Conservation (phyloP, 2,113 vertebrate species). For the Macquaria australasica region DNA sequence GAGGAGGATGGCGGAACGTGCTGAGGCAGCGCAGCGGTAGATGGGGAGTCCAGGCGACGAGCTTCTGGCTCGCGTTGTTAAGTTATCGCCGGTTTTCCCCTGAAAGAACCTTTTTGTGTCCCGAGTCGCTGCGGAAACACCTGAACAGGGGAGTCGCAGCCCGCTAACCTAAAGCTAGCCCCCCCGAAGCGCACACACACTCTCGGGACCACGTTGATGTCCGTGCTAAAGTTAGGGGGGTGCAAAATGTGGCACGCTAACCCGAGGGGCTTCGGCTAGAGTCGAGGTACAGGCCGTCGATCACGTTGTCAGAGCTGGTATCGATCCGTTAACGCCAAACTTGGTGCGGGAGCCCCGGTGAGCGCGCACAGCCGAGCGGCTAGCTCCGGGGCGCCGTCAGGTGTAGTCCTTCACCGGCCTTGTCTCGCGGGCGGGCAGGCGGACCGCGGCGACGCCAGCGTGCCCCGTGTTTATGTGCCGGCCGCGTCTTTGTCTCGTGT, state of each 20-base stretch:
- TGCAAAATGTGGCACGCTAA: too few species aligned
- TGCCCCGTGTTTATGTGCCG: neutral
- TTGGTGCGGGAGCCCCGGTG: slow-evolving; percentile 58
- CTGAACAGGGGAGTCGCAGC: neutral
- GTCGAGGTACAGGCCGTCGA: slow-evolving; percentile 28
- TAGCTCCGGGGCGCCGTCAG: slow-evolving; percentile 69
- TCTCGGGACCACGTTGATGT: slow-evolving; percentile 7
- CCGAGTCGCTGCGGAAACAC: slow-evolving; percentile 18
- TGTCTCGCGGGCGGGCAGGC: slow-evolving; percentile 27
- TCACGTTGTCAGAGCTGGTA: slow-evolving; percentile 26
- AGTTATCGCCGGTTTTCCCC: too few species aligned
- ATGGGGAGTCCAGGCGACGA: neutral
- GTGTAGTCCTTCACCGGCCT: slow-evolving; percentile 71
- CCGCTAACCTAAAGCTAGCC: slow-evolving; percentile 45
- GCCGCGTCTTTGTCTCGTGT: rapidly evolving
- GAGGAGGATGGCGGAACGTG: slow-evolving; percentile 28
- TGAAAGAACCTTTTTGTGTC: neutral
- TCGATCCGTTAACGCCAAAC: slow-evolving; percentile 38
- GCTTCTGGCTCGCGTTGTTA: too few species aligned
- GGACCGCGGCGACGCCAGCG: neutral
- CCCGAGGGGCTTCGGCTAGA: neutral
- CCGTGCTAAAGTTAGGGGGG: slow-evolving; percentile 28
- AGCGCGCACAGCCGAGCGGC: slow-evolving; percentile 62
- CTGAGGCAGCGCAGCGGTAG: neutral
- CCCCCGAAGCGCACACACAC: too few species aligned